phyloP scores from a whole-genome alignment of 2,888 invertebrate species.

The Blastobasis lacticolella region DNA sequence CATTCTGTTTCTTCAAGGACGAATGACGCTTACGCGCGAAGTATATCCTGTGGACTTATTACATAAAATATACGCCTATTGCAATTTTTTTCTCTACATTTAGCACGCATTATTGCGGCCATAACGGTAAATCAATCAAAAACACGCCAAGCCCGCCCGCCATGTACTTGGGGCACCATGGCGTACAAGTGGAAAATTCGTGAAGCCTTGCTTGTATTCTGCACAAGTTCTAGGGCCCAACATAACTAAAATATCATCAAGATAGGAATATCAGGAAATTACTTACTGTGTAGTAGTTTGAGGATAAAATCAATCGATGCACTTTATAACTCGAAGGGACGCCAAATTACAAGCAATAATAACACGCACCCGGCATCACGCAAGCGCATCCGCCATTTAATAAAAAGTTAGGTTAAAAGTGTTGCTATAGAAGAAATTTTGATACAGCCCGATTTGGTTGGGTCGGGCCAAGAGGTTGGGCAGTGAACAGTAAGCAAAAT shows the following conservation, averaged over 20 bases:
- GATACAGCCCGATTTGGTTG: no score
- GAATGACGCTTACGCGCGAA: constrained; percentile 30
- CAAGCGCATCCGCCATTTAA: constrained; percentile 70
- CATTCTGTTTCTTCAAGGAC: constrained; percentile 53
- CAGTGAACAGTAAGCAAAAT: no score
- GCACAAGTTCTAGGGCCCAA: no score
- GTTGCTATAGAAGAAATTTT: constrained; percentile 24
- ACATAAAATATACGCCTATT: constrained; percentile 14
- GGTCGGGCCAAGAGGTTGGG: no score
- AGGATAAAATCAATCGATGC: constrained; percentile 37
- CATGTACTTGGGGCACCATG: constrained; percentile 46
- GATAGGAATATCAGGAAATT: constrained; percentile 5
- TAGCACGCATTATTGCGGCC: constrained; percentile 17
- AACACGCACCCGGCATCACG: constrained; percentile 72
- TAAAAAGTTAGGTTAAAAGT: constrained; percentile 40
- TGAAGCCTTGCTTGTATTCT: constrained; percentile 19
- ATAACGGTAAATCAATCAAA: constrained; percentile 46
- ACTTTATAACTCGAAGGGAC: constrained; percentile 49
- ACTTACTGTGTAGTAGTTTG: constrained; percentile 37
- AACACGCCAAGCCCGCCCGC: constrained; percentile 52
- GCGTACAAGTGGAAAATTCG: constrained; percentile 60
- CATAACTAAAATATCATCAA: neutral
- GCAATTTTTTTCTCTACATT: constrained; percentile 20
- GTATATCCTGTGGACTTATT: constrained; percentile 17
- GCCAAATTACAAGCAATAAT: constrained; percentile 60